phyloP scores from a whole-genome alignment of 2,113 vertebrate genomes.

The Menura novaehollandiae region DNA sequence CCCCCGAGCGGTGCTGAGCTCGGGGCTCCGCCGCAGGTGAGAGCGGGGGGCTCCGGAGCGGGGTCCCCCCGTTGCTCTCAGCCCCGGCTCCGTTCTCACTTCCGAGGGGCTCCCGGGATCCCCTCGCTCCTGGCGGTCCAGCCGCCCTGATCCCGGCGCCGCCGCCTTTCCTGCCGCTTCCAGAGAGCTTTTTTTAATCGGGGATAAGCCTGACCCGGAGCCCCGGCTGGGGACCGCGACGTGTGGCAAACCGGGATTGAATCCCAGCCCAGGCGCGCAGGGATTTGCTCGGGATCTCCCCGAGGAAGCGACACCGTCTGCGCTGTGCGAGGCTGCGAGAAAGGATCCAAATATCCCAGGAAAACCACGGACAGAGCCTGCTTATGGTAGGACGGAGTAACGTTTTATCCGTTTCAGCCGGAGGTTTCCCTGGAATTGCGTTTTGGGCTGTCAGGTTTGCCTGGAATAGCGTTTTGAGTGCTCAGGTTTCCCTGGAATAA shows the following conservation, averaged over 20 bases:
- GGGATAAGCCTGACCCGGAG: not conserved
- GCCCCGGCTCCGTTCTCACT: not conserved
- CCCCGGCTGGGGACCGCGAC: not conserved
- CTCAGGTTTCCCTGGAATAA: not conserved
- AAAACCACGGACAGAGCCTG: rapidly evolving
- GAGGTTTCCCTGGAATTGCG: not conserved
- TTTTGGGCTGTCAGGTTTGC: not conserved
- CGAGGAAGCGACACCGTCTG: rapidly evolving
- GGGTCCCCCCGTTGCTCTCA: no score
- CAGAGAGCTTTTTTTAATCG: not conserved
- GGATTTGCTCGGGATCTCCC: not conserved
- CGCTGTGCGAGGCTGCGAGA: not conserved
- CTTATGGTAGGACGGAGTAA: rapidly evolving
- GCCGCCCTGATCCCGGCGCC: not conserved
- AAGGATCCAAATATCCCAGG: rapidly evolving
- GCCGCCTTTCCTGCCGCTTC: no score
- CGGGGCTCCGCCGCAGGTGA: not conserved
- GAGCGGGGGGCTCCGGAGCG: not conserved
- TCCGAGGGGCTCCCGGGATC: no score
- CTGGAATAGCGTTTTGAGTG: not conserved
- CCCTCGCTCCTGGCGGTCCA: no score
- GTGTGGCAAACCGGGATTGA: rapidly evolving
- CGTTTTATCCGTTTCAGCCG: rapidly evolving
- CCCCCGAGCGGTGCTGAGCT: not conserved
- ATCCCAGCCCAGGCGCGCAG: rapidly evolving